These are phyloP conservation scores for Synaphobranchus kaupii DNA, from an alignment of 2,797 vertebrate species.

Conservation along the genomic window DNA sequence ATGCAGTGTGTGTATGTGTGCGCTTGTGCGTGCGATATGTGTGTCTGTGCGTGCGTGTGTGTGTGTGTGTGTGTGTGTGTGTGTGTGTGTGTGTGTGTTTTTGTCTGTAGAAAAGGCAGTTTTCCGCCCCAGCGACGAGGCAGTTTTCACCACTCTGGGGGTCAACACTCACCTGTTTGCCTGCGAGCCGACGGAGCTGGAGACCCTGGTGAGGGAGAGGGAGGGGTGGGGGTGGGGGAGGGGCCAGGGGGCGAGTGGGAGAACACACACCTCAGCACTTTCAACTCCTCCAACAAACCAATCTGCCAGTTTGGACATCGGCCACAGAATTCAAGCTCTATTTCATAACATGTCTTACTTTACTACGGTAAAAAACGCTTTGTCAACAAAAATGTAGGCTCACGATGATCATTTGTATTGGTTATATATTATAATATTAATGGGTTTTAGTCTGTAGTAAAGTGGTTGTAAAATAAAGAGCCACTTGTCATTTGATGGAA, in stretches of 20 bases:
- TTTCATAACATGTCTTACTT: background rate
- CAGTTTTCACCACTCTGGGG: constrained; percentile 93
- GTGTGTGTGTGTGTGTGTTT: background rate
- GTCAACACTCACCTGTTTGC: constrained; percentile 96
- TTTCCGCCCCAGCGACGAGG: constrained; percentile 91
- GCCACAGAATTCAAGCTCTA: background rate
- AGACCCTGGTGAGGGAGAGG: constrained; percentile 80
- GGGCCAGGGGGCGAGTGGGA: background rate
- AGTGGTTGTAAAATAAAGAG: background rate
- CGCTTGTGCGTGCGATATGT: too few relatives aligned
- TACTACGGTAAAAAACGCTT: background rate
- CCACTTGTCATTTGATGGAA: background rate
- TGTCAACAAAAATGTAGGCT: background rate
- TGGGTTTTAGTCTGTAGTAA: background rate
- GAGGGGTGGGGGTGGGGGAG: background rate
- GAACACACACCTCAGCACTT: constrained; percentile 7
- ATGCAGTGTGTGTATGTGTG: background rate
- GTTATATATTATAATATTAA: background rate
- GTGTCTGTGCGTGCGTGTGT: too few relatives aligned
- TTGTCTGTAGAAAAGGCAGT: constrained; percentile 83
- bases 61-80: too few relatives aligned
- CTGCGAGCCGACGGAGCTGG: constrained; percentile 83
- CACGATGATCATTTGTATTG: background rate
- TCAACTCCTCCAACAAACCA: background rate
- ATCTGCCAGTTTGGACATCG: background rate